These are phyloP conservation scores for Chironomus tepperi DNA, from an alignment of 1,140 invertebrate genomes.

Conservation along the genomic window DNA sequence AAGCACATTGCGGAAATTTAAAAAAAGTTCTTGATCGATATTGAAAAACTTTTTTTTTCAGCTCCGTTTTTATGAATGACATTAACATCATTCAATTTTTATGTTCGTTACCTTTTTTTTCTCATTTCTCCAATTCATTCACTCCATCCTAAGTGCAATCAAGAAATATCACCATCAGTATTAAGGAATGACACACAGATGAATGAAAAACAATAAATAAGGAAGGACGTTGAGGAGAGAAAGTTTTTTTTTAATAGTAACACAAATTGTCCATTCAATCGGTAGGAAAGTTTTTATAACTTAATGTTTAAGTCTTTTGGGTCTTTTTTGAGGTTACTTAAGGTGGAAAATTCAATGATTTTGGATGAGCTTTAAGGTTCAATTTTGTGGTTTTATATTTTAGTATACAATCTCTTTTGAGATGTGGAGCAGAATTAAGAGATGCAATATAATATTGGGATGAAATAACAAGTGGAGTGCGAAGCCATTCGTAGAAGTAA, in stretches of 20 bases:
- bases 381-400: no score
- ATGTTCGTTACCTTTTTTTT: no score
- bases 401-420: no score
- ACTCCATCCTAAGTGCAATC: not conserved
- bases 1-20: conserved; percentile 2
- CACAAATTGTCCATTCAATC: not conserved
- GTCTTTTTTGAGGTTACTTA: no score
- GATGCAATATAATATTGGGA: no score
- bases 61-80: not conserved
- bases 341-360: no score
- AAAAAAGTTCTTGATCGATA: conserved; percentile 1
- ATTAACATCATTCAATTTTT: conserved; percentile 9
- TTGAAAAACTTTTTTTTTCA: not conserved
- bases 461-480: no score
- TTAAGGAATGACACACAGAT: not conserved
- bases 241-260: not conserved
- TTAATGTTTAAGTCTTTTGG: not conserved
- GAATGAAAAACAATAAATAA: no score
- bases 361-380: no score
- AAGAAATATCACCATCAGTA: not conserved
- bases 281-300: not conserved
- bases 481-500: no score
- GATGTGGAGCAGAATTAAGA: no score
- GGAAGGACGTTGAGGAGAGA: not conserved
- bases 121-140: no score